phyloP scores from a whole-genome alignment of 2,888 invertebrate species.

The Branchipolynoe longqiensis region DNA sequence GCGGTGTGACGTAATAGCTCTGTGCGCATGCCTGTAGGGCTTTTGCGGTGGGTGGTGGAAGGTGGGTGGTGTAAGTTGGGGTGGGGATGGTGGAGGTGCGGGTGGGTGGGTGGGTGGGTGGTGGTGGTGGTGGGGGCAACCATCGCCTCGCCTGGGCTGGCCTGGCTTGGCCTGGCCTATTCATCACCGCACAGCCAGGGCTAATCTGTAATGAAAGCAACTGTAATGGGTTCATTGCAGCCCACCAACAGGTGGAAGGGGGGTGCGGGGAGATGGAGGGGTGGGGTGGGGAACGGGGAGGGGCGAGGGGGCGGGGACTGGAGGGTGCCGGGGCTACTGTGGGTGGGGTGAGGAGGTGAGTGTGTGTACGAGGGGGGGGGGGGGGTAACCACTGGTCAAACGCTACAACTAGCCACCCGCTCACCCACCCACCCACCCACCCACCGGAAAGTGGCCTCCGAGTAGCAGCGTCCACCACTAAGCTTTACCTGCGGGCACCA shows the following conservation, averaged over 20 bases:
- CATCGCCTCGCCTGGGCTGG: not conserved
- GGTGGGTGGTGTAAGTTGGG: not conserved
- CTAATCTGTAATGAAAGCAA: constrained; percentile 55
- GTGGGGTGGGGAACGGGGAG: not conserved
- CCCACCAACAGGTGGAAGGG: not conserved
- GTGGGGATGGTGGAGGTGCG: not conserved
- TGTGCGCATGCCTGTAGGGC: not conserved
- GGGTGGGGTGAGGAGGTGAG: too few species aligned
- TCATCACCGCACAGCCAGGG: not conserved
- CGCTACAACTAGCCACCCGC: too few species aligned
- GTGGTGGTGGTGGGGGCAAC: not conserved
- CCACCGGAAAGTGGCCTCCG: too few species aligned
- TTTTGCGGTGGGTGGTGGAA: not conserved
- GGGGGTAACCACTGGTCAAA: too few species aligned
- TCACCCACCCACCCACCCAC: too few species aligned
- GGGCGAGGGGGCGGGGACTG: not conserved
- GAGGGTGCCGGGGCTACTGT: not conserved
- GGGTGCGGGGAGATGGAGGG: not conserved
- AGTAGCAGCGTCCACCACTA: constrained; percentile 26
- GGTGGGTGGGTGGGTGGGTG: not conserved
- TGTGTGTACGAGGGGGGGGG: too few species aligned
- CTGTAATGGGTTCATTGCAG: constrained; percentile 49
- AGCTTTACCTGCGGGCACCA: constrained; percentile 8
- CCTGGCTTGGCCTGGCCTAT: not conserved
- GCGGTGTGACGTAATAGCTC: constrained; percentile 18